These are phyloP conservation scores for Teinopalpus imperialis DNA, from an alignment of 2,888 invertebrate species.

Conservation along the genomic window DNA sequence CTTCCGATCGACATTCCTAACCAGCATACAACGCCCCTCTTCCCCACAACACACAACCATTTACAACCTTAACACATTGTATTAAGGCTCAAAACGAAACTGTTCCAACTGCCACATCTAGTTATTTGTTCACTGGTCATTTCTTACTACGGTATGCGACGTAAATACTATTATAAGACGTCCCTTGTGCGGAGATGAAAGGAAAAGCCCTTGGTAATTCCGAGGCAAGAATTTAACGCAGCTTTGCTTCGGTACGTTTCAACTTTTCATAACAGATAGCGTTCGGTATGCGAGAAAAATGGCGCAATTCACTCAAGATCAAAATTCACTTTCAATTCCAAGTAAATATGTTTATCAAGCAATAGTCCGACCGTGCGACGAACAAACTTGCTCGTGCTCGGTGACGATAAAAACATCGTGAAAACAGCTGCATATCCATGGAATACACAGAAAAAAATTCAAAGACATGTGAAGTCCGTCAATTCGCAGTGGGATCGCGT, in stretches of 20 bases:
- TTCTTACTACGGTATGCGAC: conserved; percentile 58
- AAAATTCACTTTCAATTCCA: too few relatives aligned
- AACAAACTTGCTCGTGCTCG: too few relatives aligned
- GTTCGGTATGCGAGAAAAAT: conserved; percentile 11
- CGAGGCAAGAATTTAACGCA: conserved; percentile 29
- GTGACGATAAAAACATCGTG: too few relatives aligned
- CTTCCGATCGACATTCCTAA: conserved; percentile 21
- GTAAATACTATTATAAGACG: conserved; percentile 50
- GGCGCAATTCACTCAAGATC: neutral
- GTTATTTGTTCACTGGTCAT: conserved; percentile 31
- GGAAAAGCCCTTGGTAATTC: conserved; percentile 46
- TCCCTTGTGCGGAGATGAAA: conserved; percentile 52
- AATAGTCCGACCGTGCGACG: too few relatives aligned
- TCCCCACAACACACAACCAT: neutral
- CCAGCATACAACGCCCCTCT: conserved; percentile 2
- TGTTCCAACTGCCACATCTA: neutral
- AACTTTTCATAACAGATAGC: conserved; percentile 8
- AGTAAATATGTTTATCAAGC: too few relatives aligned
- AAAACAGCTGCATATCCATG: too few relatives aligned
- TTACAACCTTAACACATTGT: neutral
- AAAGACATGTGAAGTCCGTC: too few relatives aligned
- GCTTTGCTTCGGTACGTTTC: conserved; percentile 25
- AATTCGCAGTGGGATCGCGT: too few relatives aligned
- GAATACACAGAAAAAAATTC: too few relatives aligned
- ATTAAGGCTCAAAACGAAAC: conserved; percentile 8